A percentile compares a stretch with the other conserved stretches of the same genome.
These are phyloP conservation scores for Eubasilissa regina DNA, from an alignment of 1,140 invertebrate species.

Conservation along the genomic window DNA sequence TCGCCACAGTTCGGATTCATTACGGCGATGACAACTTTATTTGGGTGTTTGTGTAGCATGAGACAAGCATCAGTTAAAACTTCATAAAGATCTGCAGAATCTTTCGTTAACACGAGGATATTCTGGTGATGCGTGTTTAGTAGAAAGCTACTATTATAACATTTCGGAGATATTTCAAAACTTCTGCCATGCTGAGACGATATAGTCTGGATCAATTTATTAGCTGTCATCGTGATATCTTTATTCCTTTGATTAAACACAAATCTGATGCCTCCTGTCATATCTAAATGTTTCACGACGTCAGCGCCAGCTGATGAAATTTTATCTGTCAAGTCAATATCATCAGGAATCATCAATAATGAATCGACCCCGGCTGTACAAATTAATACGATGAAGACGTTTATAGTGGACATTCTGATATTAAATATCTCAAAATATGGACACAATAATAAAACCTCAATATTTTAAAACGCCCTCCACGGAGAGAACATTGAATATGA, in stretches of 20 bases:
- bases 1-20: neutral
- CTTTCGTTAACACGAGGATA: neutral
- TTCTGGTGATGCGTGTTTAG: neutral
- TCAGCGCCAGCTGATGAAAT: neutral
- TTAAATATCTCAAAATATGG: no score
- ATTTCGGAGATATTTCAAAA: neutral
- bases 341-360: neutral
- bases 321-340: neutral
- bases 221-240: neutral
- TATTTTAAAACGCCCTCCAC: no score
- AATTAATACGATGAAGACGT: neutral
- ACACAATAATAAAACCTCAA: no score
- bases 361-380: neutral
- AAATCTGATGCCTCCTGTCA: no score
- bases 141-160: neutral
- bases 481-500: no score
- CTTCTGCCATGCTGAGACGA: neutral
- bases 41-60: neutral
- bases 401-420: neutral
- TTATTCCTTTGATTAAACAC: no score
- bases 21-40: slow-evolving; percentile 3
- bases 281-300: neutral
- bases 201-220: neutral
- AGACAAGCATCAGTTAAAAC: slow-evolving; percentile 12
- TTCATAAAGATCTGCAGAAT: neutral